Percentiles rank a stretch among this genome's conserved stretches.
Conservation (phyloP, 2,113 vertebrate genomes). For the Orycteropus afer region DNA sequence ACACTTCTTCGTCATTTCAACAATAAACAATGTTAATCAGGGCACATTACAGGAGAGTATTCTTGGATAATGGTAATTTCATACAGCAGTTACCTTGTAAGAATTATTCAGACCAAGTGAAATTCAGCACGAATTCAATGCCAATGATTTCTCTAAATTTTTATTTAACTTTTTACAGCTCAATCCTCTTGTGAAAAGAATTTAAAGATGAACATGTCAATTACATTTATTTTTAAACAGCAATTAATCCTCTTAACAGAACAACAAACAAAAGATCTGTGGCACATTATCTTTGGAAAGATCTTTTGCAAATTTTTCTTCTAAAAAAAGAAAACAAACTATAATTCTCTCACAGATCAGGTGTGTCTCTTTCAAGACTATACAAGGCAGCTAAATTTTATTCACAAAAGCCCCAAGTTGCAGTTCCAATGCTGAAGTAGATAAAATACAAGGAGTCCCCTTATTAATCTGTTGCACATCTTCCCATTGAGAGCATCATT, state of each 20-base stretch:
- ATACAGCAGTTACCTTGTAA: neutral
- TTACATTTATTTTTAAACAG: conserved; percentile 66
- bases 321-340: conserved; percentile 75
- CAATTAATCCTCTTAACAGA: conserved; percentile 79
- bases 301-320: conserved; percentile 73
- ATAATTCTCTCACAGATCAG: conserved; percentile 73
- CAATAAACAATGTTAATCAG: neutral
- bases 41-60: too few species aligned
- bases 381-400: conserved; percentile 86
- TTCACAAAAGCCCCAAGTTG: conserved; percentile 83
- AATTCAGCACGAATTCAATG: conserved; percentile 50
- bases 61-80: neutral
- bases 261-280: conserved; percentile 80
- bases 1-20: neutral
- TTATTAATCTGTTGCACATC: conserved; percentile 49
- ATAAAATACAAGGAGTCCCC: conserved; percentile 70
- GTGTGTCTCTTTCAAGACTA: conserved; percentile 86
- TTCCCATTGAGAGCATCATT: conserved; percentile 46
- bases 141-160: conserved; percentile 69
- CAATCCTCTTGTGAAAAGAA: conserved; percentile 74
- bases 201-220: conserved; percentile 75
- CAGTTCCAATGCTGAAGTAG: conserved; percentile 71
- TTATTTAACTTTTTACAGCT: conserved; percentile 60
- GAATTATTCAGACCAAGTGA: neutral
- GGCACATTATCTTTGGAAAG: conserved; percentile 84